Evolutionary conservation across 2,888 invertebrate species (phyloP).

Genomic region (Hecatera dysodea): DNA sequence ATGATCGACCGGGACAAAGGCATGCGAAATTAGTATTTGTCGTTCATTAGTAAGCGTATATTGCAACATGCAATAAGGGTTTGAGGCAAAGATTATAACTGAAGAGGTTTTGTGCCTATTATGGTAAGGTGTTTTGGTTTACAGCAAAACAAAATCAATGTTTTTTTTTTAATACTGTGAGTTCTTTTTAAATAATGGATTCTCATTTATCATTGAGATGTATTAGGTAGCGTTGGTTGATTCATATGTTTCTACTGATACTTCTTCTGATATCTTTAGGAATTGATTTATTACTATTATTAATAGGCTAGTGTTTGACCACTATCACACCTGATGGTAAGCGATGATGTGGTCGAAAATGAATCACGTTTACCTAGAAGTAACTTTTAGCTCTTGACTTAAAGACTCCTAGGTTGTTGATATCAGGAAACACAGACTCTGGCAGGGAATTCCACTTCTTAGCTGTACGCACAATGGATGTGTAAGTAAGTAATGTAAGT

Average conservation of each 20-base stretch:
- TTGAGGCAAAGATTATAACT: slow-evolving; percentile 64
- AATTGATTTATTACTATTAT: too few relatives aligned
- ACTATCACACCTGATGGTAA: too few relatives aligned
- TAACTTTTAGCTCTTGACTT: too few relatives aligned
- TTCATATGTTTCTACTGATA: neutral
- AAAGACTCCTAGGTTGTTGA: too few relatives aligned
- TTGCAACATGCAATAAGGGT: slow-evolving; percentile 64
- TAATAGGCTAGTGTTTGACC: too few relatives aligned
- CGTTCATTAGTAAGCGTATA: slow-evolving; percentile 77
- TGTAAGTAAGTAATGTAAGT: neutral
- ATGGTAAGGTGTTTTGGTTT: neutral
- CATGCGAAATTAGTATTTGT: slow-evolving; percentile 82
- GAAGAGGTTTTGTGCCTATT: slow-evolving; percentile 14
- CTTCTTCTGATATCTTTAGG: neutral
- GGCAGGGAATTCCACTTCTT: too few relatives aligned
- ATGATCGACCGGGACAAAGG: slow-evolving; percentile 75
- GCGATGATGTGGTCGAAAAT: too few relatives aligned
- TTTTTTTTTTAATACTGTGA: neutral
- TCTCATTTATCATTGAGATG: too few relatives aligned
- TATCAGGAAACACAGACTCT: too few relatives aligned
- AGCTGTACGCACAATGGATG: too few relatives aligned
- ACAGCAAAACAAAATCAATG: neutral
- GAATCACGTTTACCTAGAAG: too few relatives aligned
- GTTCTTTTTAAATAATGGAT: neutral
- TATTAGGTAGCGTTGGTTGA: neutral